These are phyloP conservation scores for Galbula dea DNA, from an alignment of 2,113 vertebrate species.

Conservation along the genomic window DNA sequence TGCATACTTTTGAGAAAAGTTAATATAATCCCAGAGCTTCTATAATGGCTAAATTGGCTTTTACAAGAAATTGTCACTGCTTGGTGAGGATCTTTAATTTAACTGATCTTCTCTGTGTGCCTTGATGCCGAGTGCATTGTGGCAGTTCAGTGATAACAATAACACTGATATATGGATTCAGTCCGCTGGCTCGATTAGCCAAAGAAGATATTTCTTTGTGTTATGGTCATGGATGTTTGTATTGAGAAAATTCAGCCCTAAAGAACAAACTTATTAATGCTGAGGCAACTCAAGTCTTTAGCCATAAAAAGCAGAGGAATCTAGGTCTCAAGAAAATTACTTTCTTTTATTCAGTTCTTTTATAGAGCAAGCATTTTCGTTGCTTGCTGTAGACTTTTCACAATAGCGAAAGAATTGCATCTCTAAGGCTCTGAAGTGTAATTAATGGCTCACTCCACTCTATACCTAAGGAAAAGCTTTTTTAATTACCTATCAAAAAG, in stretches of 20 bases:
- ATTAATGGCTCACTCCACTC: slow-evolving; percentile 46
- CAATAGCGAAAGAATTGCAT: slow-evolving; percentile 54
- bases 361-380: not conserved
- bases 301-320: slow-evolving; percentile 23
- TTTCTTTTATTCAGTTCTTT: slow-evolving; percentile 55
- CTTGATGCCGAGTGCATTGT: not conserved
- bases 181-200: slow-evolving; percentile 5
- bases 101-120: slow-evolving; percentile 29
- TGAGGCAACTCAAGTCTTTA: slow-evolving; percentile 13
- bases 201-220: slow-evolving; percentile 39
- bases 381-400: slow-evolving; percentile 35
- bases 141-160: slow-evolving; percentile 8
- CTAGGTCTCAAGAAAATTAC: slow-evolving; percentile 26
- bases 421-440: slow-evolving; percentile 43
- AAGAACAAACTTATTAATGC: slow-evolving; percentile 49
- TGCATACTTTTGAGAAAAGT: slow-evolving; percentile 21
- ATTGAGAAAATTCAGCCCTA: slow-evolving; percentile 34
- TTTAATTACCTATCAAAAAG: slow-evolving; percentile 66
- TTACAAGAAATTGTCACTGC: slow-evolving; percentile 2
- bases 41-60: slow-evolving; percentile 44
- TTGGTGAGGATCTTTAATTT: slow-evolving; percentile 54
- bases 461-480: slow-evolving; percentile 54
- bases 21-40: slow-evolving; percentile 19
- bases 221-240: slow-evolving; percentile 9
- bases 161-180: slow-evolving; percentile 34